These are phyloP conservation scores for Dromococcyx pavoninus DNA, from an alignment of 2,797 vertebrate species.

Conservation along the genomic window DNA sequence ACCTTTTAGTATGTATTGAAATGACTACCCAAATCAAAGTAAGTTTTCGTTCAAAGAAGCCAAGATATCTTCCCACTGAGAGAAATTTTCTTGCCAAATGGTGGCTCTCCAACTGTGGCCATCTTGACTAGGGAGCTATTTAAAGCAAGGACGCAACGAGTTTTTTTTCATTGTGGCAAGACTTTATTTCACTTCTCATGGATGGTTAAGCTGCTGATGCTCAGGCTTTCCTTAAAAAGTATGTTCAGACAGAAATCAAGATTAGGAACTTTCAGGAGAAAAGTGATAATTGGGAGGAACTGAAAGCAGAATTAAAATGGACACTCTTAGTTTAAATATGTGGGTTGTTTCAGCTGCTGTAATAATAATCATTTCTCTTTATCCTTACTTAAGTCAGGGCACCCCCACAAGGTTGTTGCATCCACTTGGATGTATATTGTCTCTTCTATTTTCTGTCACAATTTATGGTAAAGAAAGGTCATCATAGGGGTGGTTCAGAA, in stretches of 20 bases:
- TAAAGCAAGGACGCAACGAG: constrained; percentile 33
- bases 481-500: not conserved
- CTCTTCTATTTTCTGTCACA: not conserved
- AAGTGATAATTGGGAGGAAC: not conserved
- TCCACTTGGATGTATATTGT: not conserved
- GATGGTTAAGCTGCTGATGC: constrained; percentile 25
- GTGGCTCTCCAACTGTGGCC: constrained; percentile 59
- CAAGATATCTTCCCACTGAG: constrained; percentile 55
- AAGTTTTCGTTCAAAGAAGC: constrained; percentile 45
- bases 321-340: not conserved
- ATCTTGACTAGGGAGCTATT: constrained; percentile 59
- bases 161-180: constrained; percentile 21
- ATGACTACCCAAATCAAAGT: constrained; percentile 46
- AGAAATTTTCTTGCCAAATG: constrained; percentile 56
- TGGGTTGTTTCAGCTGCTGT: not conserved
- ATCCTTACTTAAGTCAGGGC: not conserved
- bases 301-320: constrained; percentile 1
- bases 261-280: not conserved
- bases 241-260: constrained; percentile 18
- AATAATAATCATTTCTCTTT: not conserved
- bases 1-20: constrained; percentile 46
- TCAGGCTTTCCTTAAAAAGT: constrained; percentile 32
- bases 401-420: not conserved
- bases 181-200: constrained; percentile 34
- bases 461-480: not conserved